Evolutionary conservation across 1,140 invertebrate species (phyloP).

Genomic region (Colletes latitarsis): DNA sequence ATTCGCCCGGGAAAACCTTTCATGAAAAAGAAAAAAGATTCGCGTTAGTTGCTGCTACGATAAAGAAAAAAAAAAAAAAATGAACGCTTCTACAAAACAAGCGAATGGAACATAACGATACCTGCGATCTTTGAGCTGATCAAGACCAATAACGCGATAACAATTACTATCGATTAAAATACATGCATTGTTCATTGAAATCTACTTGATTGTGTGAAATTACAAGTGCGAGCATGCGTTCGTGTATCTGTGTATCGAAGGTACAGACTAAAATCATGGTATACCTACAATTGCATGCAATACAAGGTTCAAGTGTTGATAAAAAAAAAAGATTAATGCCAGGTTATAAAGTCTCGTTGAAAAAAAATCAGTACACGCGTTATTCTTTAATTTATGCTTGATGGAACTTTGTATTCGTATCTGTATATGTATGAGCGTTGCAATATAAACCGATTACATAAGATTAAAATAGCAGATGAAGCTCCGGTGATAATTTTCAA

Average conservation of each 20-base stretch:
- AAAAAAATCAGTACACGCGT: not conserved
- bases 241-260: not conserved
- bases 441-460: not conserved
- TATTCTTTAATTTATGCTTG: not conserved
- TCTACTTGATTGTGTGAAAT: constrained; percentile 16
- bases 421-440: not conserved
- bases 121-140: constrained; percentile 46
- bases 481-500: no score
- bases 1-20: no score
- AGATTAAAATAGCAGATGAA: no score
- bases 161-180: constrained; percentile 26
- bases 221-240: not conserved
- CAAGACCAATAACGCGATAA: constrained; percentile 41
- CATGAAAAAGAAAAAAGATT: no score
- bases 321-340: not conserved
- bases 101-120: not conserved
- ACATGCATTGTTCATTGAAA: constrained; percentile 37
- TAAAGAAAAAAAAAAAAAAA: not conserved
- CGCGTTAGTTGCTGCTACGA: no score
- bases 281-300: not conserved
- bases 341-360: no score
- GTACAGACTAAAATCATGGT: not conserved
- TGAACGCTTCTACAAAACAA: not conserved
- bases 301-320: not conserved
- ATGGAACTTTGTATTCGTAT: not conserved